phyloP scores from a whole-genome alignment of 2,888 invertebrate genomes.

The Cephus runcator region DNA sequence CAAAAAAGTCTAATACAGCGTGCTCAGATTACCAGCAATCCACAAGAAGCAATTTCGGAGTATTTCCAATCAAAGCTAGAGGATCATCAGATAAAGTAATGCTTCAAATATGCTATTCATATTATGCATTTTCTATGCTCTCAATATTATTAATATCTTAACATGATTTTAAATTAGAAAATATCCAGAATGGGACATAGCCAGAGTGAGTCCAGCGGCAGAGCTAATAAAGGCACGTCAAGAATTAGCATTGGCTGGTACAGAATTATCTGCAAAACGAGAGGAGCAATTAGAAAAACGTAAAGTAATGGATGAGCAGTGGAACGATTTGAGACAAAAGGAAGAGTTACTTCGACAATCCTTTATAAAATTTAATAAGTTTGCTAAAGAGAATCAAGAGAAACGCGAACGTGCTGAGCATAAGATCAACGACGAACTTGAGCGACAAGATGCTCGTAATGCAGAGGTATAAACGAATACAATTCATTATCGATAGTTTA shows the following conservation, averaged over 20 bases:
- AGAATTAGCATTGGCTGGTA: conserved; percentile 68
- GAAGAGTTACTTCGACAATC: conserved; percentile 69
- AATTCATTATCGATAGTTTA: neutral
- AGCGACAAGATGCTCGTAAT: conserved; percentile 66
- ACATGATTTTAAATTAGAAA: conserved; percentile 61
- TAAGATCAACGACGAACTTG: conserved; percentile 70
- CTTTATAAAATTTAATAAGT: conserved; percentile 74
- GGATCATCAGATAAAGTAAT: conserved; percentile 68
- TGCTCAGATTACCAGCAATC: conserved; percentile 33
- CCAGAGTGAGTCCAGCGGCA: conserved; percentile 69
- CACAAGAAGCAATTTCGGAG: conserved; percentile 68
- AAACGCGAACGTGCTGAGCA: conserved; percentile 72
- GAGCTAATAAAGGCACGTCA: conserved; percentile 69
- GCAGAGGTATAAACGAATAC: conserved; percentile 55
- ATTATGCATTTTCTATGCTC: neutral
- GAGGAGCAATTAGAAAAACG: conserved; percentile 65
- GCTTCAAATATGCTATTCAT: neutral
- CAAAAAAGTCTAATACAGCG: conserved; percentile 9
- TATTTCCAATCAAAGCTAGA: conserved; percentile 70
- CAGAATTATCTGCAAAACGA: conserved; percentile 66
- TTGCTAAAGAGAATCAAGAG: conserved; percentile 74
- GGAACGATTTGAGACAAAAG: conserved; percentile 69
- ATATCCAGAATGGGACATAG: conserved; percentile 73
- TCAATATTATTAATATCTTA: conserved; percentile 3
- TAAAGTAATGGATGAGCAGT: conserved; percentile 67